A percentile compares a stretch with the other conserved stretches of the same genome.
Evolutionary conservation across 2,888 invertebrate species (phyloP).

Genomic region (Pardosa pseudoannulata): DNA sequence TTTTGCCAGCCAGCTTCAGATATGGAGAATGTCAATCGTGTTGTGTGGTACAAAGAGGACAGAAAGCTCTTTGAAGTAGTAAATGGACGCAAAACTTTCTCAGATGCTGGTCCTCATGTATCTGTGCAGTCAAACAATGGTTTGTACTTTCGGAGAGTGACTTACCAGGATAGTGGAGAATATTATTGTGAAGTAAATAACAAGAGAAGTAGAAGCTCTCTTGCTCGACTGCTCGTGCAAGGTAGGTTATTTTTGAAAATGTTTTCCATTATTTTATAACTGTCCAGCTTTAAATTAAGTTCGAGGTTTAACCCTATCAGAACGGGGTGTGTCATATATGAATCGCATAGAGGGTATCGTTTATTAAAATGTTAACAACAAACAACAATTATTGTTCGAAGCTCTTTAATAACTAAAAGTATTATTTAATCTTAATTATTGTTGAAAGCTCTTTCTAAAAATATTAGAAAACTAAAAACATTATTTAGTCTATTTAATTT

Average conservation of each 20-base stretch:
- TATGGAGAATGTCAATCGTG: constrained; percentile 65
- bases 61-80: constrained; percentile 72
- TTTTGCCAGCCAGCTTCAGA: constrained; percentile 70
- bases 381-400: too few species aligned
- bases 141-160: constrained; percentile 67
- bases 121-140: constrained; percentile 68
- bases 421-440: too few species aligned
- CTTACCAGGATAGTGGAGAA: constrained; percentile 73
- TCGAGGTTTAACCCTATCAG: too few species aligned
- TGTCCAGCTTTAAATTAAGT: too few species aligned
- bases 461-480: too few species aligned
- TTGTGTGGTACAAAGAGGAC: constrained; percentile 74
- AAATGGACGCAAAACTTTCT: constrained; percentile 42
- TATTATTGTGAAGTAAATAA: constrained; percentile 73
- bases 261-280: too few species aligned
- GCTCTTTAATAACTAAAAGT: too few species aligned
- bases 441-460: too few species aligned
- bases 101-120: constrained; percentile 72
- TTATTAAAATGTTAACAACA: too few species aligned
- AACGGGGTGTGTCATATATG: too few species aligned
- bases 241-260: constrained; percentile 65
- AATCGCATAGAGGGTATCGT: too few species aligned
- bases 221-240: constrained; percentile 72
- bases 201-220: constrained; percentile 62
- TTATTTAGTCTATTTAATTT: too few species aligned